Evolutionary conservation across 2,888 invertebrate genomes (phyloP), one percentile per base, ranked within the genome.

Genomic region (Thecophora atra): DNA sequence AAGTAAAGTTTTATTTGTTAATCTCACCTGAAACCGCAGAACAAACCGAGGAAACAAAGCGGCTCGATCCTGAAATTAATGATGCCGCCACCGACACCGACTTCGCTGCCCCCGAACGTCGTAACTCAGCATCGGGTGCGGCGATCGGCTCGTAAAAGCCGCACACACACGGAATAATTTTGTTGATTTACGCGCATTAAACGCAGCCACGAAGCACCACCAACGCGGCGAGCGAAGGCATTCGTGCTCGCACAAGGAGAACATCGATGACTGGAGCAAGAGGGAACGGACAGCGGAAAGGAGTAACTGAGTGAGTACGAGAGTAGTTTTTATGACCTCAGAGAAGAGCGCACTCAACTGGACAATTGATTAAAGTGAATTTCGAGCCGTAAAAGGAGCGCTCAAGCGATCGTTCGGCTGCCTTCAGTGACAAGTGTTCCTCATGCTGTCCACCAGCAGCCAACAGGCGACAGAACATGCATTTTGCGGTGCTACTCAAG

Each of bases 351-450:
- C 24, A 62, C 62, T 19, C 60, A 70, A 51, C 51, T 60, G 51
- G 65, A 60, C 72, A 72, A 72, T 72, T 72, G 67, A 72, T 72
- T 67, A 72, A 67, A 72, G 54, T 64, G 71, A 56, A 62, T 71
- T 71, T 66, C 37, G 21, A 47, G 37, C 21, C 17, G 47, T 47
- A 24, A 64, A 21, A 24, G 4, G 67, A 52, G 8, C 24, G 24
- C 11, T 52, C 67, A n/a, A 30, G 8, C 44, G 52, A 66, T 47
- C 51, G 28, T n/a, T 11, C 47, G 60, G 51, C 30, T 52, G 13
- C 26, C 52, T 68, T 28, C 19, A 42, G 68, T 28, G 37, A 37
- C 56, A 58, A 42, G 68, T 58, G 68, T 44, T 28, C 30, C n/a
- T 52, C 65, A 30, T 30, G 60, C n/a, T 19, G 60, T 7, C 60